Percentiles rank a stretch among this genome's conserved stretches.
Conservation (phyloP, 2,888 invertebrate species). For the Argynnis bischoffii region DNA sequence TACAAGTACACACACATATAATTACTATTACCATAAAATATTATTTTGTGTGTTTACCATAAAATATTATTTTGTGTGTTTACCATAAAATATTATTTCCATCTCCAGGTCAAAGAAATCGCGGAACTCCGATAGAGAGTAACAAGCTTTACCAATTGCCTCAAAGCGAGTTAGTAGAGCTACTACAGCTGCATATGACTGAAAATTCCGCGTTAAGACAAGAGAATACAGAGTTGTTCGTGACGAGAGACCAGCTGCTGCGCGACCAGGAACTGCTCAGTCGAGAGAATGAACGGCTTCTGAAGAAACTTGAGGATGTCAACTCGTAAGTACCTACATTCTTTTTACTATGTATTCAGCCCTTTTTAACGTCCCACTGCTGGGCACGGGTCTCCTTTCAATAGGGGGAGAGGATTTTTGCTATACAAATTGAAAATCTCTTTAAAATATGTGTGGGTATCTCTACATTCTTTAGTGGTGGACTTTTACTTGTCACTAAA, state of each 20-base stretch:
- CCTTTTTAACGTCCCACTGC: too few relatives aligned
- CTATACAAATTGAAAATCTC: too few relatives aligned
- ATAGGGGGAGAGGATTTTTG: too few relatives aligned
- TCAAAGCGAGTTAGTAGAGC: conserved; percentile 89
- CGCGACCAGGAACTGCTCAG: conserved; percentile 95
- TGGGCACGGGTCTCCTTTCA: too few relatives aligned
- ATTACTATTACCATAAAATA: too few relatives aligned
- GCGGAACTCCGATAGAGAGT: conserved; percentile 84
- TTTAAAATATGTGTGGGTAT: too few relatives aligned
- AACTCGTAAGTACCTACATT: conserved; percentile 86
- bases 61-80: too few relatives aligned
- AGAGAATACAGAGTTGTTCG: conserved; percentile 93
- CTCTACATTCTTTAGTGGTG: too few relatives aligned
- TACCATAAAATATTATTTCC: too few relatives aligned
- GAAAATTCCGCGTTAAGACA: conserved; percentile 90
- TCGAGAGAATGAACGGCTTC: conserved; percentile 93
- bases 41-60: too few relatives aligned
- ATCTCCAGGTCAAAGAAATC: conserved; percentile 54
- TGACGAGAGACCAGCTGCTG: conserved; percentile 89
- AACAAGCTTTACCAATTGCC: conserved; percentile 89
- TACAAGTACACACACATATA: too few relatives aligned
- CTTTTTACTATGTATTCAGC: not conserved
- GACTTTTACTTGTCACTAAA: too few relatives aligned
- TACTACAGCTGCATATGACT: conserved; percentile 92
- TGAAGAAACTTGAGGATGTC: conserved; percentile 94